Evolutionary conservation across 2,797 vertebrate species (phyloP).

Genomic region (Epinephelus awoara): DNA sequence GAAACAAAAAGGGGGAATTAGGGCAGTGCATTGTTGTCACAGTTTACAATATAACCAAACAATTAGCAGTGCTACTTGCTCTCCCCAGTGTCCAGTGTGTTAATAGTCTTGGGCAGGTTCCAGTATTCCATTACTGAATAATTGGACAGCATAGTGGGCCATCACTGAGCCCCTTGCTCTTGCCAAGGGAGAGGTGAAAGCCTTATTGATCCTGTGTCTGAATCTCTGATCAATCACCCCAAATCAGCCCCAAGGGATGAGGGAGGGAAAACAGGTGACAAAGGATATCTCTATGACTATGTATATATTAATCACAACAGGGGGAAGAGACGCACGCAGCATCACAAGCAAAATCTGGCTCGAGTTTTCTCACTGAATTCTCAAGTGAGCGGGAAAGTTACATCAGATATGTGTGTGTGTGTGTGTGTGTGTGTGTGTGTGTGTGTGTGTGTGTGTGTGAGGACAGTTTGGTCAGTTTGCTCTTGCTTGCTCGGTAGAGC

Average conservation of each 20-base stretch:
- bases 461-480: conserved; percentile 23
- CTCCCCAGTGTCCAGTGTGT: conserved; percentile 73
- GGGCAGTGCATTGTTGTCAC: conserved; percentile 70
- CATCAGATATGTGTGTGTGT: background rate
- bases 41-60: conserved; percentile 75
- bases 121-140: conserved; percentile 84
- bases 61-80: conserved; percentile 75
- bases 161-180: conserved; percentile 75
- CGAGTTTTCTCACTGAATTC: conserved; percentile 31
- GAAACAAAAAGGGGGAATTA: conserved; percentile 58
- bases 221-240: conserved; percentile 84
- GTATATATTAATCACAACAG: conserved; percentile 71
- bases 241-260: conserved; percentile 80
- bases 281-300: conserved; percentile 78
- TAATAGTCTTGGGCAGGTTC: conserved; percentile 81
- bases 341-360: conserved; percentile 55
- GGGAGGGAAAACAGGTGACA: conserved; percentile 74
- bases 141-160: conserved; percentile 81
- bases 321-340: conserved; percentile 3
- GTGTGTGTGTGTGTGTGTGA: background rate
- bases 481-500: conserved; percentile 19
- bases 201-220: conserved; percentile 82
- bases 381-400: conserved; percentile 29
- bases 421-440: no score
- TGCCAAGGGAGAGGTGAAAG: conserved; percentile 81